Evolutionary conservation across 2,888 invertebrate genomes (phyloP).

Genomic region (Drosophila villosipedis): DNA sequence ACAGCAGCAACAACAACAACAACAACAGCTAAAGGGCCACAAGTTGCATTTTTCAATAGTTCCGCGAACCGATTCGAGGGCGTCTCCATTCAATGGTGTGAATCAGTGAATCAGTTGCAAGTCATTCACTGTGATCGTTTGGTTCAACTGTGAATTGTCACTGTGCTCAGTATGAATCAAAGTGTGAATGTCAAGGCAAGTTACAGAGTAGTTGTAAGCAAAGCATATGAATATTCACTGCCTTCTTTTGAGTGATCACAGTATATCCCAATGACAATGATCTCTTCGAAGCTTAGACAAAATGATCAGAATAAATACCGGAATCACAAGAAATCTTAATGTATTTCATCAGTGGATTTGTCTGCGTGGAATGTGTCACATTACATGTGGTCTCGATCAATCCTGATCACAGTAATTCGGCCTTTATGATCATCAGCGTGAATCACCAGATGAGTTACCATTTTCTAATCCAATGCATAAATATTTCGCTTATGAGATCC

Average conservation of each 20-base stretch:
- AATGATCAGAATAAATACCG: neutral
- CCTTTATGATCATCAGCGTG: neutral
- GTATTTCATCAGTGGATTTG: neutral
- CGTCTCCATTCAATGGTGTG: constrained; percentile 34
- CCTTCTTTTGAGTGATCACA: neutral
- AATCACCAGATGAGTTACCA: neutral
- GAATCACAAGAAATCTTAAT: neutral
- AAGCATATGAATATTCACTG: neutral
- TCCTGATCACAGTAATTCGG: neutral
- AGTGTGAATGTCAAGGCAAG: neutral
- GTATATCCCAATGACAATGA: neutral
- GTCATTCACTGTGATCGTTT: neutral
- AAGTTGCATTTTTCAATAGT: constrained; percentile 60
- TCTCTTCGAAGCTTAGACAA: neutral
- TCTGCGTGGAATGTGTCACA: neutral
- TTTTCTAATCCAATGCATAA: too few species aligned
- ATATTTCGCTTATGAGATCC: neutral
- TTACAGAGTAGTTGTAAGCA: neutral
- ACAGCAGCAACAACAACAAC: constrained; percentile 9
- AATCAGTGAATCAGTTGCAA: constrained; percentile 26
- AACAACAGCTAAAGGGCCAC: neutral
- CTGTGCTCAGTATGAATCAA: neutral
- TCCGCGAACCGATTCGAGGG: constrained; percentile 45
- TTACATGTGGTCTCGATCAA: neutral
- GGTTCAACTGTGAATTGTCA: neutral